Evolutionary conservation across 2,888 invertebrate genomes (phyloP).

Genomic region (Steinernema carpocapsae): DNA sequence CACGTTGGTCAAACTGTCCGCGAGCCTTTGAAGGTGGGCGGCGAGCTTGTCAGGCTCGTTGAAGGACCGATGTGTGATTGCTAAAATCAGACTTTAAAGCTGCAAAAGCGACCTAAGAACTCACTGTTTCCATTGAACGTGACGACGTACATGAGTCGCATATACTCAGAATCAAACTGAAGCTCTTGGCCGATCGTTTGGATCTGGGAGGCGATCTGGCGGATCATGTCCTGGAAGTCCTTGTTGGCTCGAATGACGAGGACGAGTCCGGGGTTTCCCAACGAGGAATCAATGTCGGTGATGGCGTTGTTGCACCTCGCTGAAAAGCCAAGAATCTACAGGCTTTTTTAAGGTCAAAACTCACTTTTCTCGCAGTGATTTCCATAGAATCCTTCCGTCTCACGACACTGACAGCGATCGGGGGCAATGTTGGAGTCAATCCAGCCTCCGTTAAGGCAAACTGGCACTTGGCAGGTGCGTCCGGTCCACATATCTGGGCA

Average conservation of each 20-base stretch:
- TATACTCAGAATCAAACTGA: slow-evolving; percentile 50
- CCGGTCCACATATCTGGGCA: slow-evolving; percentile 50
- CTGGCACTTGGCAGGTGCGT: slow-evolving; percentile 46
- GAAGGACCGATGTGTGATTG: not conserved
- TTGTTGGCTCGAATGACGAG: slow-evolving; percentile 50
- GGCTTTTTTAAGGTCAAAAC: not conserved
- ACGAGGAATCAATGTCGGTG: slow-evolving; percentile 46
- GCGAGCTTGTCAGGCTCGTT: not conserved
- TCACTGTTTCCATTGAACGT: slow-evolving; percentile 56
- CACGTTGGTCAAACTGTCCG: not conserved
- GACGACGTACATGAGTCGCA: slow-evolving; percentile 52
- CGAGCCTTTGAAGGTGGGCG: slow-evolving; percentile 2
- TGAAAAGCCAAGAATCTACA: slow-evolving; percentile 36
- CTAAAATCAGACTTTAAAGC: not conserved
- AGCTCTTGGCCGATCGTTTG: slow-evolving; percentile 34
- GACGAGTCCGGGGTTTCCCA: slow-evolving; percentile 54
- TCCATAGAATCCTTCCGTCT: slow-evolving; percentile 48
- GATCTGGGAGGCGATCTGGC: slow-evolving; percentile 43
- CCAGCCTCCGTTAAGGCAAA: slow-evolving; percentile 54
- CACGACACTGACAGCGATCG: slow-evolving; percentile 38
- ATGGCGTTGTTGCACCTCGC: slow-evolving; percentile 50
- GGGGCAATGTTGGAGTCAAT: not conserved
- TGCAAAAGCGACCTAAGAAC: not conserved
- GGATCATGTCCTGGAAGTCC: slow-evolving; percentile 47
- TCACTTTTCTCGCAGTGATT: slow-evolving; percentile 50